Evolutionary conservation across 2,113 vertebrate species (phyloP).

Genomic region (Alethe castanea): DNA sequence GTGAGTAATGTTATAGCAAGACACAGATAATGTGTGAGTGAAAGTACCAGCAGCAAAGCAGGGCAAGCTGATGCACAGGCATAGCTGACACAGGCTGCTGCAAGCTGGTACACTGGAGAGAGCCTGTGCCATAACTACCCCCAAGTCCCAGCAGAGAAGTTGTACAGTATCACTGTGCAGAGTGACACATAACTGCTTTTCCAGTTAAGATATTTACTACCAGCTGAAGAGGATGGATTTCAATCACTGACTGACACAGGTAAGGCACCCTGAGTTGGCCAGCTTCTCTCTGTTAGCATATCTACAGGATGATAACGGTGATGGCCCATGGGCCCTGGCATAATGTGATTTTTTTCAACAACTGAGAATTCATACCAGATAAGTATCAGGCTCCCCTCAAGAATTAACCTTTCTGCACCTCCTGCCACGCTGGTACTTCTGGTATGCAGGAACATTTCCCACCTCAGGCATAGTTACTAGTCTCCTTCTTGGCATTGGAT

Average conservation of each 20-base stretch:
- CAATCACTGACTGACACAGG: background rate
- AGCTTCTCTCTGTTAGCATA: background rate
- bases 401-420: constrained; percentile 9
- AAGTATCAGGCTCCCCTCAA: background rate
- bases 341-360: background rate
- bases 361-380: background rate
- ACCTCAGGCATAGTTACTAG: background rate
- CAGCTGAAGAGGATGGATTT: background rate
- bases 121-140: background rate
- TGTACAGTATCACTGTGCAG: background rate
- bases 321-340: background rate
- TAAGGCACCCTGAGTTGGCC: background rate
- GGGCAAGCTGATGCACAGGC: background rate
- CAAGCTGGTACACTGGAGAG: background rate
- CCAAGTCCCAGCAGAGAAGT: background rate
- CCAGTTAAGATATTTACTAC: background rate
- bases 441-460: constrained; percentile 7
- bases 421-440: background rate
- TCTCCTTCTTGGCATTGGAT: background rate
- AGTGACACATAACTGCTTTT: background rate
- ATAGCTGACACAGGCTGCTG: background rate
- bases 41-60: background rate
- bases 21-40: background rate
- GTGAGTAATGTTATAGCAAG: background rate
- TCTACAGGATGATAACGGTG: background rate